phyloP scores from a whole-genome alignment of 2,113 vertebrate genomes.

The Seriola aureovittata region DNA sequence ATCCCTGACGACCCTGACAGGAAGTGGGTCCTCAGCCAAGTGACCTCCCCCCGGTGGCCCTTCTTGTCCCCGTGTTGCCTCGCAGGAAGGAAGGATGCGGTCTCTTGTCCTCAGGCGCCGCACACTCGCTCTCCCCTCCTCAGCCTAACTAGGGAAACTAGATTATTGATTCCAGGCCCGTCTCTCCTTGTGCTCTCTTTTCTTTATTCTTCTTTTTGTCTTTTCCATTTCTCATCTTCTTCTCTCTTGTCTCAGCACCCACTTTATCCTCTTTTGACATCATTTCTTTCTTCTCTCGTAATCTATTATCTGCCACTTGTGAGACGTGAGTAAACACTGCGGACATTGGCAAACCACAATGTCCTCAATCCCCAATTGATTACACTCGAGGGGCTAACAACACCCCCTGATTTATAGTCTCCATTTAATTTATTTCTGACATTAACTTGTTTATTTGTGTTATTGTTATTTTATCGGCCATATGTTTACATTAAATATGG shows the following conservation, averaged over 20 bases:
- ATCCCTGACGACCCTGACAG: conserved; percentile 74
- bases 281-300: conserved; percentile 40
- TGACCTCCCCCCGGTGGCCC: conserved; percentile 82
- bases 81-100: conserved; percentile 92
- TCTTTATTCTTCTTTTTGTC: conserved; percentile 42
- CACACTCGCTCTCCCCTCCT: conserved; percentile 69
- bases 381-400: conserved; percentile 44
- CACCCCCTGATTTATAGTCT: conserved; percentile 47
- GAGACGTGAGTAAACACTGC: conserved; percentile 82
- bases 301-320: conserved; percentile 46
- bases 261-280: conserved; percentile 61
- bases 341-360: conserved; percentile 76
- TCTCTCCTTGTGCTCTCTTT: conserved; percentile 62
- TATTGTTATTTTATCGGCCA: conserved; percentile 74
- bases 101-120: conserved; percentile 86
- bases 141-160: conserved; percentile 70
- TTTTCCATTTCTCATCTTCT: conserved; percentile 58
- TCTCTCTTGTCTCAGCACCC: conserved; percentile 50
- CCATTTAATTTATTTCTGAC: conserved; percentile 55
- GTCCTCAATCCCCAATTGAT: conserved; percentile 40
- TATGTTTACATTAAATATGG: conserved; percentile 56
- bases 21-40: conserved; percentile 78
- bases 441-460: conserved; percentile 75
- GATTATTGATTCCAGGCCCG: conserved; percentile 91
- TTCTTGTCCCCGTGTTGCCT: conserved; percentile 82